Conservation (phyloP, 2,888 invertebrate species). For the Aromia moschata region DNA sequence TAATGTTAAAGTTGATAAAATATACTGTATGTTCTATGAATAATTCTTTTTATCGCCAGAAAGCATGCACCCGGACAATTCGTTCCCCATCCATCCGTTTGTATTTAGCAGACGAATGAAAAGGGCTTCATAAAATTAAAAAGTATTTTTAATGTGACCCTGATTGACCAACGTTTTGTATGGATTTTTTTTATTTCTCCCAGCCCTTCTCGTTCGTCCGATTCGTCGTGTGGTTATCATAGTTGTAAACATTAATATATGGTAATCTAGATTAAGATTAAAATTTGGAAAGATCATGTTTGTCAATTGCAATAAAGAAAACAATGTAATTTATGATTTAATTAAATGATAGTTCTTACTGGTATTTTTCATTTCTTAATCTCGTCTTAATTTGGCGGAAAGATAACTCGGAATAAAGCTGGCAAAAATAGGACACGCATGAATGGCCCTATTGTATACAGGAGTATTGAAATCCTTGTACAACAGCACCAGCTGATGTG, state of each 20-base stretch:
- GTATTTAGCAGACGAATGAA: conserved; percentile 1
- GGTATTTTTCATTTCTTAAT: no score
- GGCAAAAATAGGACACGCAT: no score
- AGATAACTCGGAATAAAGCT: no score
- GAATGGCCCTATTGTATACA: no score
- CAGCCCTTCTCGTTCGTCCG: conserved; percentile 5
- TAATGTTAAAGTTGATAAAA: conserved; percentile 3
- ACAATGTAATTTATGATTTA: conserved; percentile 12
- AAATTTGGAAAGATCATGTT: conserved; percentile 10
- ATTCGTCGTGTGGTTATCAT: conserved; percentile 2
- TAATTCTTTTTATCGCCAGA: conserved; percentile 12
- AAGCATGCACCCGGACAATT: neutral
- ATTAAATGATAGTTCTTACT: no score
- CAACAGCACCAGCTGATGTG: no score
- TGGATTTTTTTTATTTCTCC: neutral
- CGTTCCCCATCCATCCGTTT: no score
- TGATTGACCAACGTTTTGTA: conserved; percentile 17
- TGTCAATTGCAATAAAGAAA: conserved; percentile 17
- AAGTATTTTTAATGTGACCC: conserved; percentile 1
- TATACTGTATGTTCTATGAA: conserved; percentile 9
- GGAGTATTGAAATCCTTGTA: no score
- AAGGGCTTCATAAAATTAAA: neutral
- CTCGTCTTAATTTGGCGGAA: no score
- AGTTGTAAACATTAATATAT: conserved; percentile 5
- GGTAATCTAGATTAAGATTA: conserved; percentile 11